These are phyloP conservation scores for Cepphus grylle DNA, from an alignment of 2,113 vertebrate species.

Conservation along the genomic window DNA sequence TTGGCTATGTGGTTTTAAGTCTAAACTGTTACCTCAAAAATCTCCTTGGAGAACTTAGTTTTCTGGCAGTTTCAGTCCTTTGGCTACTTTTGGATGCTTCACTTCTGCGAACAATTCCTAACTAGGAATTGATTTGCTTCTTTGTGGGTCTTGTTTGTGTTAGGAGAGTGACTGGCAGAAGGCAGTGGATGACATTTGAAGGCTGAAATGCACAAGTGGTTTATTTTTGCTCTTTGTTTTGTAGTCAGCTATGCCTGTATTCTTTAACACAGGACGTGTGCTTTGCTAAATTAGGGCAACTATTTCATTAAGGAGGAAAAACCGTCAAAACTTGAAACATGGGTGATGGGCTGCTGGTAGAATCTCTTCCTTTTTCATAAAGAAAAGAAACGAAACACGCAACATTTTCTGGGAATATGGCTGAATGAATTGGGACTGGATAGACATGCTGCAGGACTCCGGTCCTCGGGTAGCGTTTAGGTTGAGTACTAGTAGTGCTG, in stretches of 20 bases:
- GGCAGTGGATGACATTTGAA: conserved; percentile 3
- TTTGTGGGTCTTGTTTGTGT: not conserved
- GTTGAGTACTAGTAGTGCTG: not conserved
- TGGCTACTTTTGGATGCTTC: not conserved
- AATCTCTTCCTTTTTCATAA: not conserved
- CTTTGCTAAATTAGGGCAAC: not conserved
- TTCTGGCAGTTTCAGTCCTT: not conserved
- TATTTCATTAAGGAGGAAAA: not conserved
- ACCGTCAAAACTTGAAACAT: not conserved
- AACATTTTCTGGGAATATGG: not conserved
- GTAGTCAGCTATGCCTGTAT: not conserved
- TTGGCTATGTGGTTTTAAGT: not conserved
- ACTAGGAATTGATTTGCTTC: conserved; percentile 52
- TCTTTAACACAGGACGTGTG: not conserved
- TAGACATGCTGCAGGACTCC: fast-evolving
- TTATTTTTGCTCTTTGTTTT: conserved; percentile 28
- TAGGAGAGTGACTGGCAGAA: conserved; percentile 35
- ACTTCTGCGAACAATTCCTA: conserved; percentile 26
- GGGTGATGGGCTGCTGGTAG: not conserved
- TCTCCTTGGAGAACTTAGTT: fast-evolving
- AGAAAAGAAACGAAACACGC: not conserved
- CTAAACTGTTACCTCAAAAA: not conserved
- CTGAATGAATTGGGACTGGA: not conserved
- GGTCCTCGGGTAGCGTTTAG: not conserved
- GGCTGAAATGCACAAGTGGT: not conserved